phyloP scores from a whole-genome alignment of 2,888 invertebrate genomes.

The Arctia plantaginis region DNA sequence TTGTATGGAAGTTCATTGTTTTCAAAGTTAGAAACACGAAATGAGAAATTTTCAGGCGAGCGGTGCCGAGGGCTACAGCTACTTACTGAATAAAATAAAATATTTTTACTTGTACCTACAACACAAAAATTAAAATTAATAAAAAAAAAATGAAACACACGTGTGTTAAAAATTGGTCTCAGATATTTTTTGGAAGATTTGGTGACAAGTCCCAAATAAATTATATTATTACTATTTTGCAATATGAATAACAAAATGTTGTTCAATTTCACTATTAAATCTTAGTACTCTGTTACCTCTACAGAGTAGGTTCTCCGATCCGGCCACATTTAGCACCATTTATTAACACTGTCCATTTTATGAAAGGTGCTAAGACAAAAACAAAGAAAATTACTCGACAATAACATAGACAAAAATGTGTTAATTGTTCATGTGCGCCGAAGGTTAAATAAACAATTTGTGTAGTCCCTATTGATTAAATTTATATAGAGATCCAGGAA shows the following conservation, averaged over 20 bases:
- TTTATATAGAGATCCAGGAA: background rate
- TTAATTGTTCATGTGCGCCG: constrained; percentile 41
- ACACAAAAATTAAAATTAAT: no score
- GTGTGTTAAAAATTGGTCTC: no score
- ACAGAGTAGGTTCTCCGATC: background rate
- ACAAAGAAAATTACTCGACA: constrained; percentile 32
- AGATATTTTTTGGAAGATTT: background rate
- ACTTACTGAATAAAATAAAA: no score
- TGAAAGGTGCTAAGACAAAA: constrained; percentile 41
- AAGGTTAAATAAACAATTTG: constrained; percentile 14
- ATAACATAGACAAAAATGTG: constrained; percentile 36
- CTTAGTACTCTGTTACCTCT: no score
- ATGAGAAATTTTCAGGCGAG: no score
- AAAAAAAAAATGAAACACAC: no score
- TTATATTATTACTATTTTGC: background rate
- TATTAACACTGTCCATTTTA: constrained; percentile 37
- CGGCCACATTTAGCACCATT: constrained; percentile 7
- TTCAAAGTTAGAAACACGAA: no score
- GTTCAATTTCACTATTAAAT: background rate
- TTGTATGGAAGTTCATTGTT: no score
- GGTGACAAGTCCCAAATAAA: background rate
- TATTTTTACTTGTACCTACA: no score
- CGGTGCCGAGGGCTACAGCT: no score
- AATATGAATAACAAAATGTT: background rate
- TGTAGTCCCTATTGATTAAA: constrained; percentile 1